These are phyloP conservation scores for Odontocolon sp. DNA, from an alignment of 2,888 invertebrate species.

Conservation along the genomic window DNA sequence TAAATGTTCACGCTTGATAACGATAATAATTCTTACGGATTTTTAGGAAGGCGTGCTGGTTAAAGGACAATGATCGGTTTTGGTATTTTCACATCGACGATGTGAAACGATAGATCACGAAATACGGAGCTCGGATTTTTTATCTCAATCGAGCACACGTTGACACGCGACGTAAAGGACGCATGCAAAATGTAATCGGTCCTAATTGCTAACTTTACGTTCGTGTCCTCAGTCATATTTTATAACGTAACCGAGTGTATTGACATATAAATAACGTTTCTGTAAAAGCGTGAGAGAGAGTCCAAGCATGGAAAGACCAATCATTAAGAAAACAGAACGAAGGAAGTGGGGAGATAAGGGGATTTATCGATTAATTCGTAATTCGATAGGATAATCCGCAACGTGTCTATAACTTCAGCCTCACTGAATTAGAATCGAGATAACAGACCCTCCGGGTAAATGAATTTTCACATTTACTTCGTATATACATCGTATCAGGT, in stretches of 20 bases:
- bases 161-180: slow-evolving; percentile 15
- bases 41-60: not conserved
- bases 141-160: not conserved
- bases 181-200: slow-evolving; percentile 45
- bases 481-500: not conserved
- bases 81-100: not conserved
- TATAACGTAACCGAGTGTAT: slow-evolving; percentile 3
- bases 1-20: too few species aligned
- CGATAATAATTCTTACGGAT: not conserved
- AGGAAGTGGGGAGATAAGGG: not conserved
- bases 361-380: slow-evolving; percentile 45
- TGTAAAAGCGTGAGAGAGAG: slow-evolving; percentile 58
- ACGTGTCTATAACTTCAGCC: slow-evolving; percentile 22
- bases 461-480: slow-evolving; percentile 40
- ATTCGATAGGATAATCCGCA: slow-evolving; percentile 49
- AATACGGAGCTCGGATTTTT: not conserved
- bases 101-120: not conserved
- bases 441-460: slow-evolving; percentile 31
- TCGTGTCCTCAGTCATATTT: not conserved
- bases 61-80: not conserved
- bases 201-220: slow-evolving; percentile 28
- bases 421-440: slow-evolving; percentile 18
- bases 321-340: slow-evolving; percentile 39
- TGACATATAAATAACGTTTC: slow-evolving; percentile 56
- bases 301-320: slow-evolving; percentile 43